These are phyloP conservation scores for Trididemnum clinides DNA, from an alignment of 23 tunicate genomes.

Conservation along the genomic window DNA sequence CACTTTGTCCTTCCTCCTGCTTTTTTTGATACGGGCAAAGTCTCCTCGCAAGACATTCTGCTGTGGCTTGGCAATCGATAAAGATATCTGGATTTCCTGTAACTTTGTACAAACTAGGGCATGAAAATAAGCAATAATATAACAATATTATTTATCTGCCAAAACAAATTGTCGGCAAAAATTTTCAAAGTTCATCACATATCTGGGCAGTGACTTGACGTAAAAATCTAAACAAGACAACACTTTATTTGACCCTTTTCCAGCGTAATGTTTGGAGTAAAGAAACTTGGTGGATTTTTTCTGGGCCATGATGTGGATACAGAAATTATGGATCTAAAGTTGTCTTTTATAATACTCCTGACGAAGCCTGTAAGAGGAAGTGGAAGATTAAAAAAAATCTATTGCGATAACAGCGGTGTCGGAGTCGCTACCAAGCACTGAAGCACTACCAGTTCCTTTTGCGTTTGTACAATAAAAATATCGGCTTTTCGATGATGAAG, in stretches of 20 bases:
- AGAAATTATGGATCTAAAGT: background rate
- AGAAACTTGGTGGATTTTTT: background rate
- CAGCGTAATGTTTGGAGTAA: background rate
- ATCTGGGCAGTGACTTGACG: background rate
- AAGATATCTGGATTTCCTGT: background rate
- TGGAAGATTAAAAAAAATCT: background rate
- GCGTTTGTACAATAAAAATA: background rate
- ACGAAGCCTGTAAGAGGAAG: background rate
- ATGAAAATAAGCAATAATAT: background rate
- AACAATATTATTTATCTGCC: constrained; percentile 1
- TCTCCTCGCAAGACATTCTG: constrained; percentile 9
- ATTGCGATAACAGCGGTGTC: background rate
- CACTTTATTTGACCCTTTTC: background rate
- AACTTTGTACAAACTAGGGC: background rate
- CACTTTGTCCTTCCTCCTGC: background rate
- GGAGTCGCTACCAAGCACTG: background rate
- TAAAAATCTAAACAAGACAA: background rate
- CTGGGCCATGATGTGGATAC: background rate
- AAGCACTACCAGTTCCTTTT: background rate
- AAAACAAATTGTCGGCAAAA: background rate
- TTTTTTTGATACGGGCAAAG: background rate
- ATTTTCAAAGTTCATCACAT: background rate
- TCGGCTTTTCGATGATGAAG: constrained; percentile 3
- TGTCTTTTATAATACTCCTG: constrained; percentile 1
- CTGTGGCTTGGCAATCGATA: background rate